Conservation (phyloP, 1,140 invertebrate genomes). For the Sesamia nonagrioides region DNA sequence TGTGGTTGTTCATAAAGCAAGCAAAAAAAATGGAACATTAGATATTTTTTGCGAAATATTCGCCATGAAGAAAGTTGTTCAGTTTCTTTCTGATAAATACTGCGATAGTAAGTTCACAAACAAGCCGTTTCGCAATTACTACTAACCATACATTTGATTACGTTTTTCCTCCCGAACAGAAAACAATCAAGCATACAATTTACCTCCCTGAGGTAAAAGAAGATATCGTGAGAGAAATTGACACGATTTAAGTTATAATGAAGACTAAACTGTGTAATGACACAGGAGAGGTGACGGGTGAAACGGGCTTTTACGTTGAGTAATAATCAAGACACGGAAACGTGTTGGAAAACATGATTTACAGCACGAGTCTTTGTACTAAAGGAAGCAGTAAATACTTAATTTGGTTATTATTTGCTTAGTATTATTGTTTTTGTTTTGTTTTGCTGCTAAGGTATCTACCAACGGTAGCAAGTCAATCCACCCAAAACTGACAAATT, state of each 20-base stretch:
- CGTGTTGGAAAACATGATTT: neutral
- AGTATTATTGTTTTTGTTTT: neutral
- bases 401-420: neutral
- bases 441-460: too few relatives aligned
- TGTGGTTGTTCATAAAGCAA: too few relatives aligned
- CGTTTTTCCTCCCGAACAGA: neutral
- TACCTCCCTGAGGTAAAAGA: neutral
- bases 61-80: too few relatives aligned
- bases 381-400: neutral
- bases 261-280: constrained; percentile 15
- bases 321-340: constrained; percentile 4
- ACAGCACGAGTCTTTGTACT: neutral
- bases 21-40: too few relatives aligned
- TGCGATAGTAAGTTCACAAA: too few relatives aligned
- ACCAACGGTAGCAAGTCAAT: too few relatives aligned
- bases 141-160: neutral
- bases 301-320: constrained; percentile 6
- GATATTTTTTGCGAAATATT: too few relatives aligned
- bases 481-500: too few relatives aligned
- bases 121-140: neutral
- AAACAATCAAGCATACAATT: constrained; percentile 15
- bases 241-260: neutral
- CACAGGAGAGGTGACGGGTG: constrained; percentile 8
- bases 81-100: too few relatives aligned
- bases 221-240: constrained; percentile 21